Percentiles rank a stretch among this genome's conserved stretches.
Evolutionary conservation across 2,113 vertebrate genomes (phyloP).

Genomic region (Zingel zingel): DNA sequence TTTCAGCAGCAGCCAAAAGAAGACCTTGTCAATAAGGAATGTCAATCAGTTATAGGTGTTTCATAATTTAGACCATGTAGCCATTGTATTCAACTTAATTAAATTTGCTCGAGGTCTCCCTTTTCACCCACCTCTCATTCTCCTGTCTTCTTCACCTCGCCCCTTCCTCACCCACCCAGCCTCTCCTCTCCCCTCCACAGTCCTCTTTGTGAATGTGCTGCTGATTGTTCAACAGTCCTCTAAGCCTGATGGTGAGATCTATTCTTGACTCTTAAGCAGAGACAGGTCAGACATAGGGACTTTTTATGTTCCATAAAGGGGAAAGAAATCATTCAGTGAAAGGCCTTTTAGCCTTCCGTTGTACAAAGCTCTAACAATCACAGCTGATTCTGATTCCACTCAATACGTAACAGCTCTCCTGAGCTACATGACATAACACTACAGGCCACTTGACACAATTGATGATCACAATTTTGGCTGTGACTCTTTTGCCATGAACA

Average conservation of each 20-base stretch:
- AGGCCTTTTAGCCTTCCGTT: conserved; percentile 9
- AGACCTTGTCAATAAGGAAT: conserved; percentile 31
- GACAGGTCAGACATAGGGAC: conserved; percentile 31
- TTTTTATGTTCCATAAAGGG: conserved; percentile 34
- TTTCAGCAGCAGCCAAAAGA: conserved; percentile 24
- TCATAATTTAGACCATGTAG: conserved; percentile 33
- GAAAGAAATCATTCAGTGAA: conserved; percentile 11
- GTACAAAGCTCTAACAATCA: conserved; percentile 15
- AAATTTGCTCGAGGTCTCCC: conserved; percentile 35
- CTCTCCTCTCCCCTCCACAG: not conserved
- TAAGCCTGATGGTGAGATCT: conserved; percentile 36
- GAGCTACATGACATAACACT: conserved; percentile 46
- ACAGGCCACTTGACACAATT: conserved; percentile 53
- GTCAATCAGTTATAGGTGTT: conserved; percentile 47
- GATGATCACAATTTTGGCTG: conserved; percentile 16
- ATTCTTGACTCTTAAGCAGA: conserved; percentile 58
- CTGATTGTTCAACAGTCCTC: conserved; percentile 50
- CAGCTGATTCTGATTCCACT: conserved; percentile 38
- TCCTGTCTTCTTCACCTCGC: not conserved
- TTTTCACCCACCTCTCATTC: conserved; percentile 31
- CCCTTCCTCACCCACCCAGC: not conserved
- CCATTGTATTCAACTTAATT: conserved; percentile 49
- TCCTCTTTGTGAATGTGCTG: conserved; percentile 48
- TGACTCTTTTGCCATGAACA: conserved; percentile 8
- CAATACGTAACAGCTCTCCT: conserved; percentile 47